Percentiles rank a stretch among this genome's conserved stretches.
These are phyloP conservation scores for Ginglymostoma cirratum DNA, from an alignment of 2,113 vertebrate genomes.

Conservation along the genomic window DNA sequence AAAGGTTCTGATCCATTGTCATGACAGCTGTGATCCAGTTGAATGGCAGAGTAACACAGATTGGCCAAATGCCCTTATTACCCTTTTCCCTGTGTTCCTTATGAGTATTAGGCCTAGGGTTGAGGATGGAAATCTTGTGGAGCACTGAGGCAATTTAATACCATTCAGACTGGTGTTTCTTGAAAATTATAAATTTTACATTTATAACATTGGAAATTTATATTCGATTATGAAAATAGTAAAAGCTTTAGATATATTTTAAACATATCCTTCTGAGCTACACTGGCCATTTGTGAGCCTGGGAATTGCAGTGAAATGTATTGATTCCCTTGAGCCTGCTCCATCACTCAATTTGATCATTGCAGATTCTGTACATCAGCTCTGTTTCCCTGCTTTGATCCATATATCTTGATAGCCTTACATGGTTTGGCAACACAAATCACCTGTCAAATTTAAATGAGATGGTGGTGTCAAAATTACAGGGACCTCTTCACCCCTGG, in stretches of 20 bases:
- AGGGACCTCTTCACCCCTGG: neutral
- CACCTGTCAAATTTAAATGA: neutral
- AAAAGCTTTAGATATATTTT: neutral
- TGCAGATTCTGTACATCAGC: too few relatives aligned
- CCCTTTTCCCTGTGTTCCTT: neutral
- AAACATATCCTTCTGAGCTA: neutral
- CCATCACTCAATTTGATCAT: neutral
- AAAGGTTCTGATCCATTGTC: too few relatives aligned
- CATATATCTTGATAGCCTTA: neutral
- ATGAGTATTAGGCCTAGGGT: neutral
- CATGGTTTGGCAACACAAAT: neutral
- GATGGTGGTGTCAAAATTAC: too few relatives aligned
- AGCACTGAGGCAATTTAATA: neutral
- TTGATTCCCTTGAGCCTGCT: neutral
- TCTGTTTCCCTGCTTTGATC: neutral
- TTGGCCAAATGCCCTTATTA: too few relatives aligned
- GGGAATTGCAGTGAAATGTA: neutral
- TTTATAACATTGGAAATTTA: neutral
- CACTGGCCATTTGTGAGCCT: neutral
- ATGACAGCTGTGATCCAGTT: too few relatives aligned
- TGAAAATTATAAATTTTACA: neutral
- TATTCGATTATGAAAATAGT: neutral
- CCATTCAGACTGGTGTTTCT: neutral
- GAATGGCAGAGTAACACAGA: too few relatives aligned
- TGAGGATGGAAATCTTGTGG: neutral